Conservation (phyloP, 2,888 invertebrate species). For the Danaus chrysippus region DNA sequence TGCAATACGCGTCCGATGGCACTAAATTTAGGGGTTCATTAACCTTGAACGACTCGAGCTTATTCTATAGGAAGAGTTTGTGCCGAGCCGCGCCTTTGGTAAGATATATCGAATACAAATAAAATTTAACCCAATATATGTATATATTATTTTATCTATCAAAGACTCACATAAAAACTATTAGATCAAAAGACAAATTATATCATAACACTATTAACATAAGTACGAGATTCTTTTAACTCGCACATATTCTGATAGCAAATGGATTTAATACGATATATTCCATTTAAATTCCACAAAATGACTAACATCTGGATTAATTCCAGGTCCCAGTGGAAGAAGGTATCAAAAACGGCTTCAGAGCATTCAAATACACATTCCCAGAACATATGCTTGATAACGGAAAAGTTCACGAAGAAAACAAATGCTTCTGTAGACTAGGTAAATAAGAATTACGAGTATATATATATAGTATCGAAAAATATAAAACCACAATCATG, state of each 20-base stretch:
- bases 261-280: too few species aligned
- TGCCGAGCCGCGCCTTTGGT: conserved; percentile 90
- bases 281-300: too few species aligned
- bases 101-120: conserved; percentile 34
- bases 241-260: too few species aligned
- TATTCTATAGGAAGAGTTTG: conserved; percentile 91
- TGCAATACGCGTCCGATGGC: conserved; percentile 89
- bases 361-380: conserved; percentile 87
- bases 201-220: too few species aligned
- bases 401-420: conserved; percentile 83
- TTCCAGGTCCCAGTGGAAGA: conserved; percentile 80
- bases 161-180: too few species aligned
- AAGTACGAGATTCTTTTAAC: too few species aligned
- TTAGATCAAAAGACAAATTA: too few species aligned
- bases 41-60: conserved; percentile 81
- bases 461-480: neutral
- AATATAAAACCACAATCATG: neutral
- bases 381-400: conserved; percentile 88
- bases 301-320: conserved; percentile 4
- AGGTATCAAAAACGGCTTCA: conserved; percentile 80
- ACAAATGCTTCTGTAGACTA: conserved; percentile 89
- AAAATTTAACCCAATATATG: too few species aligned
- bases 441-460: conserved; percentile 63
- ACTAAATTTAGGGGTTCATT: conserved; percentile 89
- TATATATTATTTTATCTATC: too few species aligned